Conservation (phyloP, 2,797 vertebrate genomes). For the Scyliorhinus canicula region DNA sequence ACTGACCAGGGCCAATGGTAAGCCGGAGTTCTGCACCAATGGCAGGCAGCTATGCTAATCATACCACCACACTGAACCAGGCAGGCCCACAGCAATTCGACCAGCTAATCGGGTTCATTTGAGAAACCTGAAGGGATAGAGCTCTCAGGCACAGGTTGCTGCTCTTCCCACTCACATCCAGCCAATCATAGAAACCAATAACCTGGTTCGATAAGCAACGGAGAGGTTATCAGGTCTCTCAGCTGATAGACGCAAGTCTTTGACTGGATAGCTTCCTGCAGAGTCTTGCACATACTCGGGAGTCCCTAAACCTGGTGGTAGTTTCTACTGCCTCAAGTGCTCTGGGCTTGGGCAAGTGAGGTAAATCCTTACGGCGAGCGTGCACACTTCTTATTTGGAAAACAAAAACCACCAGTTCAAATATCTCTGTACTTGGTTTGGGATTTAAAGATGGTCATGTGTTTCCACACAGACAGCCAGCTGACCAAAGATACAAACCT, state of each 20-base stretch:
- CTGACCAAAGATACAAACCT: not conserved
- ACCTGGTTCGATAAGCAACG: not conserved
- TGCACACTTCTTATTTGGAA: not conserved
- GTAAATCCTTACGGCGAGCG: not conserved
- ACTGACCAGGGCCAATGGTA: no score
- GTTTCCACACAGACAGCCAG: not conserved
- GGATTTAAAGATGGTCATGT: not conserved
- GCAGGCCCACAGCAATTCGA: not conserved
- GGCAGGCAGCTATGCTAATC: no score
- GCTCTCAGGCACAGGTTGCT: not conserved
- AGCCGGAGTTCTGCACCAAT: no score
- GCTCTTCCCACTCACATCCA: not conserved
- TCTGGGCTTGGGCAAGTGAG: not conserved
- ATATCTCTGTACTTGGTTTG: not conserved
- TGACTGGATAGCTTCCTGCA: not conserved
- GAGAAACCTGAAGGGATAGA: not conserved
- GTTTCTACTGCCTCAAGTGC: not conserved
- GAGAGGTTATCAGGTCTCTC: not conserved
- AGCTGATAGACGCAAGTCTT: not conserved
- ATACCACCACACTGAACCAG: no score
- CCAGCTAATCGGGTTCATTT: not conserved
- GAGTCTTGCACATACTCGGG: not conserved
- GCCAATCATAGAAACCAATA: not conserved
- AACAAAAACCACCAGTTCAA: not conserved
- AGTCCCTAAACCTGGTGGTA: not conserved